A percentile compares a stretch with the other conserved stretches of the same genome.
These are phyloP conservation scores for Pseudeuparius sepicola DNA, from an alignment of 2,888 invertebrate species.

Conservation along the genomic window DNA sequence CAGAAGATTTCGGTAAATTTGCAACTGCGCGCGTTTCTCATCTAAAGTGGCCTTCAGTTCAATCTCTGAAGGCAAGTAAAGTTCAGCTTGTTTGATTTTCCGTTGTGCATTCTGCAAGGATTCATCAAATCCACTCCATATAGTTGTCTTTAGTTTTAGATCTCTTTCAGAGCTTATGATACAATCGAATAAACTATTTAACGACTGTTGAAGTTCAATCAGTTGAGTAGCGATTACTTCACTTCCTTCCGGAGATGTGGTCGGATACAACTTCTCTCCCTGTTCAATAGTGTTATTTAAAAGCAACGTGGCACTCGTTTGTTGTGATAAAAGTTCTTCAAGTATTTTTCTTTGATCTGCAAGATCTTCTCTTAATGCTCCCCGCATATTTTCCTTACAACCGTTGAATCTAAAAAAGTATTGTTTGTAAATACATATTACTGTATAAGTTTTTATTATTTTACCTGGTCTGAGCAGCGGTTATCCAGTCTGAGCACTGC, in stretches of 20 bases:
- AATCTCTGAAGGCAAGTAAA: constrained; percentile 65
- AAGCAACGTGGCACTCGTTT: constrained; percentile 61
- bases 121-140: constrained; percentile 88
- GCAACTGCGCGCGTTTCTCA: constrained; percentile 82
- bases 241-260: constrained; percentile 78
- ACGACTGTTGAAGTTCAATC: constrained; percentile 71
- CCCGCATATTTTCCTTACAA: constrained; percentile 52
- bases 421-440: no score
- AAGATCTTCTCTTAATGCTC: constrained; percentile 58
- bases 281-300: constrained; percentile 77
- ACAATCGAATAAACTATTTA: constrained; percentile 73
- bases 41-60: constrained; percentile 78
- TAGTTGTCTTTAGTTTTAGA: constrained; percentile 69
- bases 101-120: constrained; percentile 64
- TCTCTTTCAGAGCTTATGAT: constrained; percentile 69
- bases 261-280: constrained; percentile 79
- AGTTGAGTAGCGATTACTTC: constrained; percentile 76
- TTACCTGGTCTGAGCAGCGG: constrained; percentile 62
- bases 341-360: constrained; percentile 58
- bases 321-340: constrained; percentile 64
- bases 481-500: constrained; percentile 73
- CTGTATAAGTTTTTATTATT: no score
- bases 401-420: constrained; percentile 49
- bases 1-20: constrained; percentile 68
- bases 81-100: constrained; percentile 71